Conservation (phyloP, 2,888 invertebrate species). For the Polydesmus complanatus region DNA sequence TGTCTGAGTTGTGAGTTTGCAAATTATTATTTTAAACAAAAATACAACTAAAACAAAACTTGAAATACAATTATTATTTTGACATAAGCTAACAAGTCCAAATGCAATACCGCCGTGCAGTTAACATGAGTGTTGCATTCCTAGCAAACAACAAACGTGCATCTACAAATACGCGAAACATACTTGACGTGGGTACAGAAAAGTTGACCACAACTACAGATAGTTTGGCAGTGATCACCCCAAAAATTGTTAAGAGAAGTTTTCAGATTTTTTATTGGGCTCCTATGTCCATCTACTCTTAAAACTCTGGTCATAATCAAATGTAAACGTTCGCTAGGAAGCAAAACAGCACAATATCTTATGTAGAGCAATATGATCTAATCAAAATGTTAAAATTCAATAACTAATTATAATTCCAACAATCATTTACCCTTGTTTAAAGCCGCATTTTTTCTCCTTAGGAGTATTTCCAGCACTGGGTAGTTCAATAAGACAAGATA, state of each 20-base stretch:
- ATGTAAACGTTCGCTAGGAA: not conserved
- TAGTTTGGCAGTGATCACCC: not conserved
- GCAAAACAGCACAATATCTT: not conserved
- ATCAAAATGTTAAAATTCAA: not conserved
- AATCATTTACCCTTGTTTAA: constrained; percentile 22
- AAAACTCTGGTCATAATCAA: not conserved
- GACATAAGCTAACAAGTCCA: not conserved
- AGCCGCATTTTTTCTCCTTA: constrained; percentile 23
- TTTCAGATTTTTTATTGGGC: not conserved
- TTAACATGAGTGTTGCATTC: too few relatives aligned
- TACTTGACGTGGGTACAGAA: not conserved
- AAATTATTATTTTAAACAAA: too few relatives aligned
- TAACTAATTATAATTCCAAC: too few relatives aligned
- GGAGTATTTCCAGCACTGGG: constrained; percentile 21
- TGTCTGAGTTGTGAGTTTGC: too few relatives aligned
- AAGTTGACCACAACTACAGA: not conserved
- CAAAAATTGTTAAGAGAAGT: not conserved
- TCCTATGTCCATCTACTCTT: not conserved
- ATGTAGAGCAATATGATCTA: not conserved
- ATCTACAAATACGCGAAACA: not conserved
- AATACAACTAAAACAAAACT: not conserved
- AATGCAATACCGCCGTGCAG: not conserved
- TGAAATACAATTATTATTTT: not conserved
- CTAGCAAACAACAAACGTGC: too few relatives aligned
- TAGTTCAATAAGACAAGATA: constrained; percentile 80